Conservation (phyloP, 2,888 invertebrate genomes). For the Troilus luridus region DNA sequence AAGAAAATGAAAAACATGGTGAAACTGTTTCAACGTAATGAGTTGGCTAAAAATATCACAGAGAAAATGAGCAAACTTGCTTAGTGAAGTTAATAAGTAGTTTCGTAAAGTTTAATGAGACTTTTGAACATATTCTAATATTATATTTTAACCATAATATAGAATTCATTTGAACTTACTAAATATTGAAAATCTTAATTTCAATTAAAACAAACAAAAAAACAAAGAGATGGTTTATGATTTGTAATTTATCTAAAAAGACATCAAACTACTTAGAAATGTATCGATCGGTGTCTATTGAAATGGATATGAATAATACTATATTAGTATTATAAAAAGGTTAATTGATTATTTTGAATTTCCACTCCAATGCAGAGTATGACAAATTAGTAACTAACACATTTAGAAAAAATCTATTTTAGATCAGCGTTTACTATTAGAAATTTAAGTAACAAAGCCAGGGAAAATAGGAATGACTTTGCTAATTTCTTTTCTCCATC, state of each 20-base stretch:
- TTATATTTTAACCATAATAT: neutral
- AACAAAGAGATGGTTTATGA: neutral
- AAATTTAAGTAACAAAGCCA: slow-evolving; percentile 13
- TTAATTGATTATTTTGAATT: slow-evolving; percentile 6
- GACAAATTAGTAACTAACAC: neutral
- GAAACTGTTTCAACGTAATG: neutral
- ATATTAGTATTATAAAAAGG: neutral
- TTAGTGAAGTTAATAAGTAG: neutral
- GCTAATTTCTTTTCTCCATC: slow-evolving; percentile 2
- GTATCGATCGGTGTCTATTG: neutral
- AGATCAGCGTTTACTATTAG: neutral
- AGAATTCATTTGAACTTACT: neutral
- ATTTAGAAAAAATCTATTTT: neutral
- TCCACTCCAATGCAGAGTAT: neutral
- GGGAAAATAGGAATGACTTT: neutral
- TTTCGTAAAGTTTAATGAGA: neutral
- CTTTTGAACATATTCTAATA: neutral
- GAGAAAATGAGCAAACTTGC: slow-evolving; percentile 31
- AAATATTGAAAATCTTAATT: neutral
- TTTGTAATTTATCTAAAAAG: neutral
- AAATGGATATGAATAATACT: slow-evolving; percentile 22
- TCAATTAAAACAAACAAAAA: neutral
- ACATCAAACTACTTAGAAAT: neutral
- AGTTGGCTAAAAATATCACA: slow-evolving; percentile 11
- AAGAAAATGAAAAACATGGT: neutral